Evolutionary conservation across 2,113 vertebrate species (phyloP).

Genomic region (Nothobranchius kuhntae): DNA sequence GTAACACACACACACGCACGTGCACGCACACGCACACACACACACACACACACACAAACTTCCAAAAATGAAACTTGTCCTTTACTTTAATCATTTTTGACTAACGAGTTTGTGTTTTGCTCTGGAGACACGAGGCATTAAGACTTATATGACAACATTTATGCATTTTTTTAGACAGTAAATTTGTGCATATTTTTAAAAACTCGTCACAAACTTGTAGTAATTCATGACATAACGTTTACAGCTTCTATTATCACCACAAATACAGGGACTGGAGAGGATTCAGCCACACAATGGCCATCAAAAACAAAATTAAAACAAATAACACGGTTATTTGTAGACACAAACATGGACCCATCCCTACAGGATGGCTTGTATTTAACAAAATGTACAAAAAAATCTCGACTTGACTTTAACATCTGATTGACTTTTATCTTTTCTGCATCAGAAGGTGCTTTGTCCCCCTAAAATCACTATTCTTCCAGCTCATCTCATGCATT

Average conservation of each 20-base stretch:
- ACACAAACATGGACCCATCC: constrained; percentile 41
- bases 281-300: constrained; percentile 64
- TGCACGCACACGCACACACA: no score
- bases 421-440: constrained; percentile 5
- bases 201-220: constrained; percentile 22
- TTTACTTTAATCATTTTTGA: constrained; percentile 19
- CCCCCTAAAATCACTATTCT: background rate
- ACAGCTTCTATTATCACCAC: constrained; percentile 45
- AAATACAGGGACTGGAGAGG: constrained; percentile 48
- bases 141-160: background rate
- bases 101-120: background rate
- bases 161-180: constrained; percentile 1
- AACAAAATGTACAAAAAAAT: constrained; percentile 35
- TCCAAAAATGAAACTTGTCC: background rate
- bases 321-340: constrained; percentile 65
- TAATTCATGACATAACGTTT: constrained; percentile 43
- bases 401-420: constrained; percentile 23
- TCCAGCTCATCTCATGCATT: constrained; percentile 47
- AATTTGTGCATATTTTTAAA: constrained; percentile 17
- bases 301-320: constrained; percentile 27
- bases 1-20: no score
- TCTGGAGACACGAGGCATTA: background rate
- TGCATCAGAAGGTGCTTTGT: constrained; percentile 56
- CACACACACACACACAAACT: no score
- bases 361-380: constrained; percentile 21